Conservation (phyloP, 2,113 vertebrate species). For the Rhadina sibilatrix region DNA sequence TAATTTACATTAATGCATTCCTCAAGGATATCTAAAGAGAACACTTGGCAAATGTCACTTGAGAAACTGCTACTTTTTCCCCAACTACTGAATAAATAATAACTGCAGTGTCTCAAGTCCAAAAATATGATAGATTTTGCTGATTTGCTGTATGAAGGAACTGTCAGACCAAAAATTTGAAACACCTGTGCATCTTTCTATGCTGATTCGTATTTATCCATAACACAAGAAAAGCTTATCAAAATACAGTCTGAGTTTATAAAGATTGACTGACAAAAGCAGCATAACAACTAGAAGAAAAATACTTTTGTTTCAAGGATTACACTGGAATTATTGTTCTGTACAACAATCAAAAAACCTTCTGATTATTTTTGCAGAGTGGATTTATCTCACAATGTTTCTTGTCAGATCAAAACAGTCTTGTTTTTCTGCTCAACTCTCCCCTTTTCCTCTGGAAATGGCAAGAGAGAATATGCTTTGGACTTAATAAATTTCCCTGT, state of each 20-base stretch:
- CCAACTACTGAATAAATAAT: neutral
- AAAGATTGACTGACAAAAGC: neutral
- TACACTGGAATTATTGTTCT: neutral
- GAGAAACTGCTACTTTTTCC: neutral
- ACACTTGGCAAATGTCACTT: neutral
- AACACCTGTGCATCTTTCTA: neutral
- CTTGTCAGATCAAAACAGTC: neutral
- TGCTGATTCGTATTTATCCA: neutral
- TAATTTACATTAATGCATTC: neutral
- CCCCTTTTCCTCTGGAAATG: neutral
- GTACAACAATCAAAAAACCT: neutral
- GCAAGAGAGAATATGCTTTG: neutral
- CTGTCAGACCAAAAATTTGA: neutral
- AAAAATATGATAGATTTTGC: neutral
- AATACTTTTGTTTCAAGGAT: neutral
- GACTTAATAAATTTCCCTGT: neutral
- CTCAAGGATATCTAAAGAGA: neutral
- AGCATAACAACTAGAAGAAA: neutral
- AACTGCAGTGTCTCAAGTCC: neutral
- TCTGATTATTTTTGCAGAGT: neutral
- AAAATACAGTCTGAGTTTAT: neutral
- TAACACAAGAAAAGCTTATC: neutral
- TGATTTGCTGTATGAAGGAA: neutral
- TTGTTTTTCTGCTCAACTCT: neutral
- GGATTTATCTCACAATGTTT: neutral